Evolutionary conservation across 2,113 vertebrate genomes (phyloP).

Genomic region (human): DNA sequence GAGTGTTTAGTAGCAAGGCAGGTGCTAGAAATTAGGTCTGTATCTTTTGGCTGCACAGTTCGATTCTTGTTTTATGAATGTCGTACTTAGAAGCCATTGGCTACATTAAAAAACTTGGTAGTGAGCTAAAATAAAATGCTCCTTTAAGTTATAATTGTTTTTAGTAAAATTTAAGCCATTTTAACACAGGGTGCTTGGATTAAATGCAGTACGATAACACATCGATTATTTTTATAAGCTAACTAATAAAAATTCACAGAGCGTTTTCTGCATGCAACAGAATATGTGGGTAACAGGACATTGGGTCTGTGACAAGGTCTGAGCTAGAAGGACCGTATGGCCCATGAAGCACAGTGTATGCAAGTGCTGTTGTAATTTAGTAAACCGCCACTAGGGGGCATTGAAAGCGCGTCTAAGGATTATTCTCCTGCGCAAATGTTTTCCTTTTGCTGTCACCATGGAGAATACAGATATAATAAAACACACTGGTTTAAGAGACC

Average conservation of each 20-base stretch:
- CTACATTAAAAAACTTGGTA: background rate
- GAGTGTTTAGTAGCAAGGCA: fast-evolving
- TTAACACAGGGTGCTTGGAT: background rate
- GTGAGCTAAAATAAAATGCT: background rate
- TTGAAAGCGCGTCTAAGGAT: fast-evolving
- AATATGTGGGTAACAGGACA: fast-evolving
- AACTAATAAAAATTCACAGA: too few species aligned
- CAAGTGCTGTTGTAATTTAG: background rate
- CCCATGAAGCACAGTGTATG: background rate
- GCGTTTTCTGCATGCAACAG: fast-evolving
- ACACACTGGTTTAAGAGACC: conserved; percentile 29
- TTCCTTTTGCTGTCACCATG: background rate
- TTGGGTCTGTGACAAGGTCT: fast-evolving
- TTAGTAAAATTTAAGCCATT: background rate
- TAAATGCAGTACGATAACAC: fast-evolving
- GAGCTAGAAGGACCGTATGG: fast-evolving
- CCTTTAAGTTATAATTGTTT: background rate
- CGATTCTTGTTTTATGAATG: background rate
- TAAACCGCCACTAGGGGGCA: conserved; percentile 56
- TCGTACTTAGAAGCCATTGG: background rate
- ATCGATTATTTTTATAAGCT: fast-evolving
- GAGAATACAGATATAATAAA: conserved; percentile 51
- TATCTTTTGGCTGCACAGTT: fast-evolving
- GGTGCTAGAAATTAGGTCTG: fast-evolving
- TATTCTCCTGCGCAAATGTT: fast-evolving